Percentiles rank a stretch among this genome's conserved stretches.
These are phyloP conservation scores for Pristiophorus japonicus DNA, from an alignment of 2,113 vertebrate species.

Conservation along the genomic window DNA sequence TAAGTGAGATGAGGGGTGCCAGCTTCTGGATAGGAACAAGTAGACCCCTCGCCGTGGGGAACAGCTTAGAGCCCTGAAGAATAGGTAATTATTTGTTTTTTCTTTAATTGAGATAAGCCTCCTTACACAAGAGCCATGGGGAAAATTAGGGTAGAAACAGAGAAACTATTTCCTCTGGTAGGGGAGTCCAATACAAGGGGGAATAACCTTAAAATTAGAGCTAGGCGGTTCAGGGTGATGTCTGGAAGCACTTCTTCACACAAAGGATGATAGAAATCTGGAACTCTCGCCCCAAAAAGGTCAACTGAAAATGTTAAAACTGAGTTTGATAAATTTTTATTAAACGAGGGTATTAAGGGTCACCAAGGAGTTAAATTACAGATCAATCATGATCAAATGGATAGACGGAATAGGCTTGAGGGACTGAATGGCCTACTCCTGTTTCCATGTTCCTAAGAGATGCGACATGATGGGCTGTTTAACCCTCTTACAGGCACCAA, in stretches of 20 bases:
- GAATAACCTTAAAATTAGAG: too few species aligned
- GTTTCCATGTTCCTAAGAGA: not conserved
- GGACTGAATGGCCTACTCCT: not conserved
- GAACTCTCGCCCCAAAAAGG: not conserved
- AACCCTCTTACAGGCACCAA: not conserved
- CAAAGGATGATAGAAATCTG: too few species aligned
- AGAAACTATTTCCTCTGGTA: too few species aligned
- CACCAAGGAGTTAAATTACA: not conserved
- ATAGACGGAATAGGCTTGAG: not conserved
- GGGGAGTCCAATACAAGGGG: too few species aligned
- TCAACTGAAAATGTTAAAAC: not conserved
- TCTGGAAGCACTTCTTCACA: too few species aligned
- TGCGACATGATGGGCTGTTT: not conserved
- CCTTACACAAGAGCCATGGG: too few species aligned
- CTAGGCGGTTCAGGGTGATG: too few species aligned
- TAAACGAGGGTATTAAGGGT: not conserved
- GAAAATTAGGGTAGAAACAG: too few species aligned
- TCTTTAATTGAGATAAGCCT: too few species aligned
- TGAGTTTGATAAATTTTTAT: not conserved
- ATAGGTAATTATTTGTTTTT: too few species aligned
- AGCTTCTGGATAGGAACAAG: not conserved
- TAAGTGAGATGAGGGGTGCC: not conserved
- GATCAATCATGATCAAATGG: not conserved
- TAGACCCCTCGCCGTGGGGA: not conserved
- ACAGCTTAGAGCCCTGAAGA: too few species aligned